Conservation (phyloP, 1,140 invertebrate genomes). For the Neomicropteryx cornuta region DNA sequence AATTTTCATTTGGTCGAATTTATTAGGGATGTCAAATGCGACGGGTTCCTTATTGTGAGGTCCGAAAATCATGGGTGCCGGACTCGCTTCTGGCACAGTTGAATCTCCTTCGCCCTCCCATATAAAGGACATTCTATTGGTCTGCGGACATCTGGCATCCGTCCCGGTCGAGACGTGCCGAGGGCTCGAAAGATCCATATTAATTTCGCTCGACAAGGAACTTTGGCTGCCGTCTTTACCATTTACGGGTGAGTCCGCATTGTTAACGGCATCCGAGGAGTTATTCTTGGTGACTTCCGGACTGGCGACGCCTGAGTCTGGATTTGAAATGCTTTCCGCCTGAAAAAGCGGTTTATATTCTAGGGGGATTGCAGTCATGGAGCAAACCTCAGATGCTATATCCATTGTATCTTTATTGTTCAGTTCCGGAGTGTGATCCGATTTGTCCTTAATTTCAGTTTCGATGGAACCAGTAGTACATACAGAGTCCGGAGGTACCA, state of each 20-base stretch:
- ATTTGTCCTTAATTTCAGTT: constrained; percentile 35
- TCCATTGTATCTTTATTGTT: constrained; percentile 39
- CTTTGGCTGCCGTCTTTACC: constrained; percentile 36
- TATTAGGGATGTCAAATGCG: too few species aligned
- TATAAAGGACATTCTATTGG: constrained; percentile 1
- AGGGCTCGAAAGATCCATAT: constrained; percentile 39
- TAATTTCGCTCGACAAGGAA: constrained; percentile 41
- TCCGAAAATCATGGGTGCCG: too few species aligned
- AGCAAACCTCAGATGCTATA: constrained; percentile 19
- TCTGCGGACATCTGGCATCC: neutral
- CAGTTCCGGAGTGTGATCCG: constrained; percentile 39
- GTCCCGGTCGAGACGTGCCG: constrained; percentile 18
- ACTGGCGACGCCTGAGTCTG: constrained; percentile 43
- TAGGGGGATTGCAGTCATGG: constrained; percentile 23
- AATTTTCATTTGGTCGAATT: too few species aligned
- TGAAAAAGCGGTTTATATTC: constrained; percentile 30
- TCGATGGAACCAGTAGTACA: constrained; percentile 42
- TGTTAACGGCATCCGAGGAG: constrained; percentile 34
- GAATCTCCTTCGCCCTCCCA: too few species aligned
- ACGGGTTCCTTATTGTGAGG: too few species aligned
- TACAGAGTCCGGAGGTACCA: too few species aligned
- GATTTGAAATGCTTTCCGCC: constrained; percentile 33
- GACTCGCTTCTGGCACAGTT: too few species aligned
- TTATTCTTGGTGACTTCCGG: constrained; percentile 41
- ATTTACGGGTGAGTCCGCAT: constrained; percentile 33